Base-by-base conservation (phyloP, 2,113 vertebrate genomes). In the Epinephelus cyanopodus region DNA sequence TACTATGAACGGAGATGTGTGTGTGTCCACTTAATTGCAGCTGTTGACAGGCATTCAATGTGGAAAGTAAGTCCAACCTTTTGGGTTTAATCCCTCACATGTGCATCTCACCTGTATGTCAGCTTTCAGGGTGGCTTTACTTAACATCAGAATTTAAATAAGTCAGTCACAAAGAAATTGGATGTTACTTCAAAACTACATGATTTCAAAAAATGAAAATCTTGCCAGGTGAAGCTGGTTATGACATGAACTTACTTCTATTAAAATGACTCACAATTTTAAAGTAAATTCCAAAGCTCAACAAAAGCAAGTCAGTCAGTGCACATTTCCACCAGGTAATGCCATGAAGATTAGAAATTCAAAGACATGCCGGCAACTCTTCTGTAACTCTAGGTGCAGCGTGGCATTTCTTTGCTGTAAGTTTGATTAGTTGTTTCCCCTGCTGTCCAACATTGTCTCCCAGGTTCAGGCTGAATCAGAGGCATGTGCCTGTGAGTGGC, bases 361-460 rank as follows among this genome's bases (percentile, higher is more conserved):
- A 74, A 82, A 68, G 66, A 13, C 0, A 2, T 52, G 3, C 18
- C 52, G 52, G 52, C 18, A 25, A 62, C 48, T 56, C 17, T 9
- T 29, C 14, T 61, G 66, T 42, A 54, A 71, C 63, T 80, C 27
- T 11, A 37, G 42, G 33, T 54, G 71, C 61, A 77, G 66, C 56
- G 12, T 79, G 67, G 19, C 37, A 79, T 74, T 76, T 80, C 68
- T 70, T 57, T 33, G 53, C 37, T 1, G 33, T 62, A 17, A 29
- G 67, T 80, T 80, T 83, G 69, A 88, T 65, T 57, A 76, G 61
- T n/a, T 79, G 58, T 33, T 70, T 78, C 15, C 27, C 5, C 42
- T 57, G 50, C 54, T 61, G 71, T 63, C 42, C 3, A 0, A 48
- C n/a, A 54, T 8, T 4, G 15, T 42, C 21, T 58, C 29, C 3